Conservation (phyloP, 1,140 invertebrate species). For the Alviniconcha marisindica region DNA sequence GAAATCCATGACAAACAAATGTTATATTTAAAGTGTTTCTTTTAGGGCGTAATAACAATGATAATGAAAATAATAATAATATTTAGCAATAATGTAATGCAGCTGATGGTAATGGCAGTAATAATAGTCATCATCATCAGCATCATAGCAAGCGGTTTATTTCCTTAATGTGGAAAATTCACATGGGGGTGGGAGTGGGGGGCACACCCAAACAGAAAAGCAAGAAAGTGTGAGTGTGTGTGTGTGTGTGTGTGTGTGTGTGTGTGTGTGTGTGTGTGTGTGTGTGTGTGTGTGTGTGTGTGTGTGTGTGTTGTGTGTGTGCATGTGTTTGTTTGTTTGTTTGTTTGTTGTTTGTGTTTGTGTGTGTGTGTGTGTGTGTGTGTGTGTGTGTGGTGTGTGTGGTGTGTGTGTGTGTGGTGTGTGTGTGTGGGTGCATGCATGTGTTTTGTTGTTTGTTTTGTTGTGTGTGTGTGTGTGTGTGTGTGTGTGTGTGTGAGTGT, state of each 20-base stretch:
- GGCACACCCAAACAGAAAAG: too few species aligned
- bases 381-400: too few species aligned
- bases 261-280: too few species aligned
- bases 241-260: too few species aligned
- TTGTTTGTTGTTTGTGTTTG: not conserved
- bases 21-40: too few species aligned
- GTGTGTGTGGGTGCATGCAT: not conserved
- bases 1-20: too few species aligned
- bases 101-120: not conserved
- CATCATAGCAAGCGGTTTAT: not conserved
- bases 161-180: not conserved
- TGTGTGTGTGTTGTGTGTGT: not conserved
- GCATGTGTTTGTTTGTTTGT: not conserved
- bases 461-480: slow-evolving; percentile 12
- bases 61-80: too few species aligned
- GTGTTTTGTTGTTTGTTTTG: not conserved
- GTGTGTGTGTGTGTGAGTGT: not conserved
- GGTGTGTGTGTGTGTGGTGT: not conserved
- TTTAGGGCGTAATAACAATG: too few species aligned
- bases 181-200: not conserved
- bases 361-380: too few species aligned
- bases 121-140: not conserved
- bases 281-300: not conserved
- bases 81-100: not conserved
- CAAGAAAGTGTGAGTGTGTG: too few species aligned